Base-by-base conservation (phyloP, 2,888 invertebrate species). In the Drosophila paranaensis region DNA sequence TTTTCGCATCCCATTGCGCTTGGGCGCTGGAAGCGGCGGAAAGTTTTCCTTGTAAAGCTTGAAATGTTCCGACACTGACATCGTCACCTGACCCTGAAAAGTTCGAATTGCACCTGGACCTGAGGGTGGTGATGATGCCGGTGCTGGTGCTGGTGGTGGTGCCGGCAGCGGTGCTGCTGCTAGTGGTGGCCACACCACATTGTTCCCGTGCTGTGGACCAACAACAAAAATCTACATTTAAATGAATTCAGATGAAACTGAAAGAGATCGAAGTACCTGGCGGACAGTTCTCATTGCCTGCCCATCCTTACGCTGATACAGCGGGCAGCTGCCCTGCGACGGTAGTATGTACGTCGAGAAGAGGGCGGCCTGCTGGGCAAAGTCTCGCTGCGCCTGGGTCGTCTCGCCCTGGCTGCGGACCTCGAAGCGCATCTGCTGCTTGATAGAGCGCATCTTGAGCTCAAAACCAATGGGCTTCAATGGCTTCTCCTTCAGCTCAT, bases 391-490 rank as follows among this genome's bases (percentile, higher is more conserved):
- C 14, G 61, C 45, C 9, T 9, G 16, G 0, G 16, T 42, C 10
- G 16, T 42, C 16, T 14, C 6, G 5, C 6, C 2, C 14, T 14
- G 37, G 11, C 5, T 39, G 14, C 14, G 14, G 1, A 14, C 3
- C 14, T 39, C 37, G 14, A 39, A 39, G 5, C 14, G 13, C 14
- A 14, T 6, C 37, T 13, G 14, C 6, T 13, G 14, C 1, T 14
- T 14, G 14, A 14, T 14, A 5, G 39, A 14, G 39, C 39, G 39
- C 14, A 13, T 39, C 30, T 60, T 74, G 40, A 50, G 48, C 60
- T 79, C 79, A 60, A 65, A 75, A 20, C 79, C 82, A 46, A 79
- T 75, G 10, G 79, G 79, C n/a, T 66, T 74, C 14, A 79, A 6
- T 39, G 13, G 37, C 11, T 35, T 35, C 35, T 54, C 42, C 0